phyloP scores from a whole-genome alignment of 2,113 vertebrate species.

The Eptesicus fuscus region DNA sequence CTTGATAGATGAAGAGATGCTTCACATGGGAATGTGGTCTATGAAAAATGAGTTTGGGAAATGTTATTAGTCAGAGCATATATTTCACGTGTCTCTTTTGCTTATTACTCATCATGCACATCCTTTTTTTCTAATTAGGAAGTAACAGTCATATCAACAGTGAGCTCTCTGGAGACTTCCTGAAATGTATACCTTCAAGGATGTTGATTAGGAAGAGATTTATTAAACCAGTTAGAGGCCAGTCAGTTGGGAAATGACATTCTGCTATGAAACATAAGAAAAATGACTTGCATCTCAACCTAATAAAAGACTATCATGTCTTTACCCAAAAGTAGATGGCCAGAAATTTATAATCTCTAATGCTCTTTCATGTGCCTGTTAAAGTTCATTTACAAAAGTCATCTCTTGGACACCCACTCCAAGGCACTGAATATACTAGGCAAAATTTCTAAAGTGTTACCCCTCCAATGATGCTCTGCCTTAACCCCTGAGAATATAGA shows the following conservation, averaged over 20 bases:
- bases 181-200: not conserved
- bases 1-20: not conserved
- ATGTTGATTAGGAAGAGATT: not conserved
- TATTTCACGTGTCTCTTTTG: not conserved
- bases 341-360: not conserved
- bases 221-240: not conserved
- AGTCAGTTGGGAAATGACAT: not conserved
- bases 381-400: not conserved
- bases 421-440: not conserved
- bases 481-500: not conserved
- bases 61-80: not conserved
- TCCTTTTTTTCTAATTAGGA: not conserved
- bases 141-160: not conserved
- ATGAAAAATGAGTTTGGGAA: not conserved
- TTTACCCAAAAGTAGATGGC: not conserved
- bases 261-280: not conserved
- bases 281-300: not conserved
- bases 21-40: not conserved
- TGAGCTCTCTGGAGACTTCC: not conserved
- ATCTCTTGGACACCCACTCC: not conserved
- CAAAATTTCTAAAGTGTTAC: not conserved
- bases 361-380: not conserved
- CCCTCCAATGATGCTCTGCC: not conserved
- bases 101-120: not conserved
- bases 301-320: not conserved